These are phyloP conservation scores for Syrrhaptes paradoxus DNA, from an alignment of 2,113 vertebrate species.

Conservation along the genomic window DNA sequence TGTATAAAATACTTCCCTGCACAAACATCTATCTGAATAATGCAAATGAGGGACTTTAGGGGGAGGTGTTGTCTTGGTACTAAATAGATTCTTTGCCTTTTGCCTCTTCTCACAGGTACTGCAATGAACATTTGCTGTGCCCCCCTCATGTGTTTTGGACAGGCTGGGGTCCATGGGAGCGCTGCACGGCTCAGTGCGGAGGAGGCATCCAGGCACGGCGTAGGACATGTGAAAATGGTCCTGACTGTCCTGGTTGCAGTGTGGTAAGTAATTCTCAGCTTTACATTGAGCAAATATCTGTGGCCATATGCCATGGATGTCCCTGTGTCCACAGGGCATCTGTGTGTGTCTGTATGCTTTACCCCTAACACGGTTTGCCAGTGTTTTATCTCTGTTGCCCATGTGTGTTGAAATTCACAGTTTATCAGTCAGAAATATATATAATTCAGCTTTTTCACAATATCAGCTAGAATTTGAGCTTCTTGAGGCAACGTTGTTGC, in stretches of 20 bases:
- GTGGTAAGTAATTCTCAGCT: constrained; percentile 76
- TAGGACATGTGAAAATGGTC: constrained; percentile 92
- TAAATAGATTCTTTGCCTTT: constrained; percentile 28
- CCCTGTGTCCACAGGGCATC: background rate
- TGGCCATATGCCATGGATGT: background rate
- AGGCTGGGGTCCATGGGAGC: constrained; percentile 95
- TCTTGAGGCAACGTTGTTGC: background rate
- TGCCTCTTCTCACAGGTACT: constrained; percentile 82
- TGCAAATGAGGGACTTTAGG: background rate
- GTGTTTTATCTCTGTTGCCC: background rate
- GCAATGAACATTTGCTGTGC: constrained; percentile 94
- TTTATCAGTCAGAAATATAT: background rate
- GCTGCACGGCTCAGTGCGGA: constrained; percentile 92
- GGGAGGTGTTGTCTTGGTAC: background rate
- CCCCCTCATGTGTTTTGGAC: constrained; percentile 95
- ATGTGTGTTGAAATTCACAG: background rate
- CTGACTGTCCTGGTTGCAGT: constrained; percentile 90
- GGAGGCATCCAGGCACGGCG: constrained; percentile 93
- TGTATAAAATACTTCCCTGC: constrained; percentile 17
- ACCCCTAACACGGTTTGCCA: background rate
- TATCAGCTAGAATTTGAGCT: background rate
- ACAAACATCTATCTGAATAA: background rate
- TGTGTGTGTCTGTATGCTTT: background rate
- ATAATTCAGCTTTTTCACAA: background rate
- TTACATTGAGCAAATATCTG: background rate